Base-by-base conservation (phyloP, 2,888 invertebrate genomes). In the Baccha elongata region DNA sequence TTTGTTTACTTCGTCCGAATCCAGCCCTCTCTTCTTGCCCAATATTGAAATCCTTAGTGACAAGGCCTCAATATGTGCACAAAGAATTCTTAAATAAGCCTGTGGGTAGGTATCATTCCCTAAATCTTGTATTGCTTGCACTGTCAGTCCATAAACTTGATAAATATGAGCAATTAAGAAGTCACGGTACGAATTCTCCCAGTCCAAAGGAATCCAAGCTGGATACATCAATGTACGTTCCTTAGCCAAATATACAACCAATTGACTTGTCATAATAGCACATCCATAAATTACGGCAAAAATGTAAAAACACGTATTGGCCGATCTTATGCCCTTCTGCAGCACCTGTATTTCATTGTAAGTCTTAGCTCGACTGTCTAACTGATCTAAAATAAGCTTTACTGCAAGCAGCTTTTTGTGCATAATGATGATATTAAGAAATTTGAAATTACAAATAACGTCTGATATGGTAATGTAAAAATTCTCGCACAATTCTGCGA, bases 141-240 rank as follows among this genome's bases (percentile, higher is more conserved):
- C 3, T 0, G 21, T 1, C 6, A 88, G 2, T 2, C 73, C 85
- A 0, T 85, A 3, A 0, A 84, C 10, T 50, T 88, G 87, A 15
- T 85, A 87, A 0, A 40, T 58, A 53, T 86, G 78, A 0, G 85
- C 86, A 15, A 85, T 50, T 0, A 85, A n/a, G 60, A 85, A 88
- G 40, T 86, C 80, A 0, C 32, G 8, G 1, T 65, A 65, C 4
- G 87, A 86, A 19, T 85, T 65, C 46, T 71, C 72, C 86, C 86
- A 90, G 50, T 89, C 74, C 86, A 90, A 87, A 0, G 90, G 90
- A 52, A 86, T 85, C 89, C 88, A 90, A 3, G 85, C 74, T 0
- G 87, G 86, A 72, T 86, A 88, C 73, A 88, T 84, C 3, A 89
- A 46, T 0, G 55, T 71, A 0, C 79, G 73, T 4, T 86, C 87